phyloP scores from a whole-genome alignment of 2,113 vertebrate species.

The Electrona antarctica region DNA sequence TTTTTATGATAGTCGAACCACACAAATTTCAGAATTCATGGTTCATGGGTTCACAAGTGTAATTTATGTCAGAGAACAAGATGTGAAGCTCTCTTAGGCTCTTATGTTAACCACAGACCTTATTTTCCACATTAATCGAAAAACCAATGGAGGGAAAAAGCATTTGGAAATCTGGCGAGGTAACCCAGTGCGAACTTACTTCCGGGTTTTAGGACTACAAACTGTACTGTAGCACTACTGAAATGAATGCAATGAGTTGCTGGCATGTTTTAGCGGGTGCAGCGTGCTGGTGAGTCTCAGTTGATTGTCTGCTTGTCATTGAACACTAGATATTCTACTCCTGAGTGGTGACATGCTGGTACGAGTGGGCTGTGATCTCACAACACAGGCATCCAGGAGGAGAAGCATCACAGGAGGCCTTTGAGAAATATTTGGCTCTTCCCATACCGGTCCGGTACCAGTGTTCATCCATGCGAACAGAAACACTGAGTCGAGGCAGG shows the following conservation, averaged over 20 bases:
- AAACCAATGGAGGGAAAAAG: no score
- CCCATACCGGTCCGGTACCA: constrained; percentile 53
- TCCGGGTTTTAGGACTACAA: no score
- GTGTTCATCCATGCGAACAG: constrained; percentile 57
- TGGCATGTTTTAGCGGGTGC: no score
- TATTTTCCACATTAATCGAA: no score
- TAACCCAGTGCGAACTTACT: no score
- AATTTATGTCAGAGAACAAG: no score
- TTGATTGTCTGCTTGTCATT: constrained; percentile 75
- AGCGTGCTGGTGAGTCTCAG: constrained; percentile 61
- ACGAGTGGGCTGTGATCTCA: constrained; percentile 53
- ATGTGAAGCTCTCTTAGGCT: no score
- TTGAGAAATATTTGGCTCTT: constrained; percentile 63
- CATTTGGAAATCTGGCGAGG: no score
- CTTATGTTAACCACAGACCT: no score
- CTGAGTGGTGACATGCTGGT: constrained; percentile 37
- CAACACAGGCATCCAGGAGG: constrained; percentile 32
- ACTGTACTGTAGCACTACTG: constrained; percentile 68
- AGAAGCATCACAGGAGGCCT: constrained; percentile 64
- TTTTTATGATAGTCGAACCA: no score
- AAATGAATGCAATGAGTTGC: constrained; percentile 71
- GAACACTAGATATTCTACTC: constrained; percentile 57
- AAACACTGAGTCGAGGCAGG: constrained; percentile 68
- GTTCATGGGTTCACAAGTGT: no score
- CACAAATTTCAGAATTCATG: no score